phyloP scores from a whole-genome alignment of 2,888 invertebrate species.

The Athripsodes cinereus region DNA sequence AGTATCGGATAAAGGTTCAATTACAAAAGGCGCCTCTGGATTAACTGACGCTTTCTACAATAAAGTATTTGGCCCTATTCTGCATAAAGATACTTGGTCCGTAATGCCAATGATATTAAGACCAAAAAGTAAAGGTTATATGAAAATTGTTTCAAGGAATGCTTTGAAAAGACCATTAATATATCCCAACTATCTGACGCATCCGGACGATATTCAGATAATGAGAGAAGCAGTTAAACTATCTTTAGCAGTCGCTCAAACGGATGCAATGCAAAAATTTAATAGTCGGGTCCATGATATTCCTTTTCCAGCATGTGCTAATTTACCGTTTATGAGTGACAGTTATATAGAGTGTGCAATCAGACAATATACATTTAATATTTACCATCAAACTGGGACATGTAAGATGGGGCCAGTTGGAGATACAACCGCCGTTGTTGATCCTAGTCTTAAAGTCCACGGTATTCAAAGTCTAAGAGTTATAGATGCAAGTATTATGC shows the following conservation, averaged over 20 bases:
- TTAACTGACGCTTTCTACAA: conserved; percentile 62
- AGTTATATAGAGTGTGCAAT: conserved; percentile 49
- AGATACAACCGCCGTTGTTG: conserved; percentile 47
- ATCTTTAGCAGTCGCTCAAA: conserved; percentile 31
- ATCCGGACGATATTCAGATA: conserved; percentile 44
- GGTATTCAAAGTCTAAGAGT: conserved; percentile 51
- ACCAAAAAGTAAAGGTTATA: conserved; percentile 47
- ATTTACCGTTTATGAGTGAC: conserved; percentile 36
- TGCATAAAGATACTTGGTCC: conserved; percentile 34
- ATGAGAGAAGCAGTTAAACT: conserved; percentile 35
- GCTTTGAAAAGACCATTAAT: conserved; percentile 52
- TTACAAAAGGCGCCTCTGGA: conserved; percentile 63
- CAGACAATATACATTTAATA: conserved; percentile 32
- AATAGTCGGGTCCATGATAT: conserved; percentile 14
- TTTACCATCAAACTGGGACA: conserved; percentile 68
- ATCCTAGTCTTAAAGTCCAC: conserved; percentile 48
- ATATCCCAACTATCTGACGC: conserved; percentile 51
- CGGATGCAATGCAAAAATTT: conserved; percentile 16
- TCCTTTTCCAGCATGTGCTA: conserved; percentile 10
- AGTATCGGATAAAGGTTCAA: conserved; percentile 45
- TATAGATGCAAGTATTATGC: conserved; percentile 62
- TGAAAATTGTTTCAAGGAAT: conserved; percentile 48
- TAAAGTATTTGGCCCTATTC: conserved; percentile 62
- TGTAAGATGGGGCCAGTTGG: conserved; percentile 54
- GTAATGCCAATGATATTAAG: conserved; percentile 33